Evolutionary conservation across 2,888 invertebrate species (phyloP).

Genomic region (Octonoba sinensis): DNA sequence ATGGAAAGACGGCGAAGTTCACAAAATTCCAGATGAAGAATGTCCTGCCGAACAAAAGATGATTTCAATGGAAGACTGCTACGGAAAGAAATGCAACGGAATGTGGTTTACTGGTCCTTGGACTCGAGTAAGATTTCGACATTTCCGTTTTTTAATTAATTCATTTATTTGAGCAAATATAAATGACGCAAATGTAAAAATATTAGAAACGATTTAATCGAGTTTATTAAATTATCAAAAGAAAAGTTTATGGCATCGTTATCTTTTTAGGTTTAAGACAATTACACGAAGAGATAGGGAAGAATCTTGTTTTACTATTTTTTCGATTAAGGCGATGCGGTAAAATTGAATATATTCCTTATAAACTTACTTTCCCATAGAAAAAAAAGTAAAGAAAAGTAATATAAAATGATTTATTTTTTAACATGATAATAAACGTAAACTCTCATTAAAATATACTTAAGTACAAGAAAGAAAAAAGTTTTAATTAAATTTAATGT

Average conservation of each 20-base stretch:
- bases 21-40: conserved; percentile 78
- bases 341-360: too few species aligned
- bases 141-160: not conserved
- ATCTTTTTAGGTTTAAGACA: too few species aligned
- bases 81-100: conserved; percentile 82
- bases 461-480: too few species aligned
- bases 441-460: too few species aligned
- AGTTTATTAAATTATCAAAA: not conserved
- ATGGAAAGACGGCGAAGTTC: conserved; percentile 77
- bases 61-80: conserved; percentile 76
- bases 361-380: too few species aligned
- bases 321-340: too few species aligned
- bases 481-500: too few species aligned
- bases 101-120: conserved; percentile 85
- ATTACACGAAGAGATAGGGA: too few species aligned
- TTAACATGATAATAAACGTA: too few species aligned
- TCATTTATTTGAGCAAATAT: not conserved
- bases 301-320: too few species aligned
- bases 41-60: conserved; percentile 81
- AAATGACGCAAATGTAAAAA: not conserved
- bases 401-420: too few species aligned
- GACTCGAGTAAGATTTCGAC: conserved; percentile 33
- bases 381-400: too few species aligned
- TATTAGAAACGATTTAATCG: not conserved
- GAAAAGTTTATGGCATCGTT: not conserved